Base-by-base conservation (phyloP, 2,113 vertebrate species). In the Steatornis caripensis region DNA sequence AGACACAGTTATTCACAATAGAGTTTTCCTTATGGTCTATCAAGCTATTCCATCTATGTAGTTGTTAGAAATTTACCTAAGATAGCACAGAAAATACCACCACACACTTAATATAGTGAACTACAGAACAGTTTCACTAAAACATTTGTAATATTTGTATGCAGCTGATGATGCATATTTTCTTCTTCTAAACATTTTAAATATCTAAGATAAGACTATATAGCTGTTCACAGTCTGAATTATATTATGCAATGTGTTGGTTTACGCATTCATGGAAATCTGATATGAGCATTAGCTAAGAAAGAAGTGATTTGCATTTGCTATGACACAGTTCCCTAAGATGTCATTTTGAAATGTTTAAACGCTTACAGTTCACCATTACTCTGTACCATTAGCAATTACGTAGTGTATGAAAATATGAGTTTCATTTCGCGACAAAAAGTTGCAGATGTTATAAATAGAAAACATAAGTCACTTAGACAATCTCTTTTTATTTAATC, bases 381-480 rank as follows among this genome's bases (percentile, higher is more conserved):
- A 64, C 5, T 48, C 83, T 41, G 16, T 10, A 26, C 5, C 0
- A 0, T 18, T 18, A 78, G 4, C 15, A 76, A 39, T 49, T 46
- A 66, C 69, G n/a, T n/a, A n/a, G 2, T 11, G 2, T 12, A 77
- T 34, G 12, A 43, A 92, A 70, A 83, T 32, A 46, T 10, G 18
- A 51, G 8, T 58, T 88, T 69, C 6, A 60, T 60, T 69, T 26
- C 16, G 46, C 4, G 11, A 51, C 19, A 80, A 48, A 9, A 45
- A 89, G 20, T 7, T 60, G 22, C 13, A 29, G 9, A 88, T 74
- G 6, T 24, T 51, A 11, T 17, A 75, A 72, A 60, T 2, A 49
- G 24, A 95, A 82, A 39, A 36, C 1, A 1, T 3, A n/a, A 48
- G 21, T 39, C 10, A 34, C 14, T 29, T 32, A 41, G 7, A 69